A percentile compares a stretch with the other conserved stretches of the same genome.
These are phyloP conservation scores for Miichthys miiuy DNA, from an alignment of 2,797 vertebrate species.

Conservation along the genomic window DNA sequence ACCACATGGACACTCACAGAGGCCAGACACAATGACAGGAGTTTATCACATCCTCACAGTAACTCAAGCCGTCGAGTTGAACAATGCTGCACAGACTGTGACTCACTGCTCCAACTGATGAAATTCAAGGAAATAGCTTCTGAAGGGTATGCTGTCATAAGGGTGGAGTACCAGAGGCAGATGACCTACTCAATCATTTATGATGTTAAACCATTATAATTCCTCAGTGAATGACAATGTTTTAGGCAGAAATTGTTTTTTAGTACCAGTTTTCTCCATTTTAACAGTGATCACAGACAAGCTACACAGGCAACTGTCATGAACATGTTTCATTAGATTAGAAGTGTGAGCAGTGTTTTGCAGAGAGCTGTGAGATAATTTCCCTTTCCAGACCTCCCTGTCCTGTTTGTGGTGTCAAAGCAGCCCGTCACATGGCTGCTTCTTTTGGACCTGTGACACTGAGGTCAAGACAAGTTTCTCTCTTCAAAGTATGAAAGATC, in stretches of 20 bases:
- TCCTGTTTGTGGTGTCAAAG: neutral
- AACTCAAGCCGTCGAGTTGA: conserved; percentile 16
- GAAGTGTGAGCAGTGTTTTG: conserved; percentile 38
- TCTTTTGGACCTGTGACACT: conserved; percentile 36
- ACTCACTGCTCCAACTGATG: conserved; percentile 64
- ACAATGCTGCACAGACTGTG: conserved; percentile 32
- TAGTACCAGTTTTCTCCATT: conserved; percentile 1
- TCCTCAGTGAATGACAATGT: conserved; percentile 15
- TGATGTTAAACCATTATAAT: conserved; percentile 28
- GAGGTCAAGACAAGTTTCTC: conserved; percentile 54
- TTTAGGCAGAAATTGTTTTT: neutral
- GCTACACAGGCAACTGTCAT: neutral
- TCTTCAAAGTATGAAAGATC: conserved; percentile 44
- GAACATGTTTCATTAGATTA: conserved; percentile 47
- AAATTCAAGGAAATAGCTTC: conserved; percentile 54
- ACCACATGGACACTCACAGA: neutral
- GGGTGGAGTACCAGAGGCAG: conserved; percentile 43
- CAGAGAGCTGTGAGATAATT: conserved; percentile 43
- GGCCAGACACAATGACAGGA: neutral
- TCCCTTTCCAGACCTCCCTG: conserved; percentile 7
- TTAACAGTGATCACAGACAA: conserved; percentile 13
- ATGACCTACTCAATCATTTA: conserved; percentile 25
- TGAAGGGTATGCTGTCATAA: conserved; percentile 24
- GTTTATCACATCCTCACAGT: neutral
- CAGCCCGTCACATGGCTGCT: conserved; percentile 13